Conservation (phyloP, 2,113 vertebrate species). For the Garra rufa region DNA sequence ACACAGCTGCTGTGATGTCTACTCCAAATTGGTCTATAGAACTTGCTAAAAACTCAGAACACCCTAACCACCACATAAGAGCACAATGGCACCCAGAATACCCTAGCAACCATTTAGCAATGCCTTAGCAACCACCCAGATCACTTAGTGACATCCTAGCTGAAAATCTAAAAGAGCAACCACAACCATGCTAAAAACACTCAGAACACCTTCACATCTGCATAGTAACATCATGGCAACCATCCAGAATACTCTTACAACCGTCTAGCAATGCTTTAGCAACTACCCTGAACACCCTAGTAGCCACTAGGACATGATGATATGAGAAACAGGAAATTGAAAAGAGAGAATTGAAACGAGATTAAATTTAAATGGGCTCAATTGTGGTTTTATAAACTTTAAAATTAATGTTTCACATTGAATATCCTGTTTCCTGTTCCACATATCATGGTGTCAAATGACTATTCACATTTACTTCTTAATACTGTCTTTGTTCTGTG, state of each 20-base stretch:
- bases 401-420: too few relatives aligned
- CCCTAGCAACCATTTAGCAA: neutral
- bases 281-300: neutral
- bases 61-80: neutral
- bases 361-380: too few relatives aligned
- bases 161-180: neutral
- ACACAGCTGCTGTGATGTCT: too few relatives aligned
- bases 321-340: neutral
- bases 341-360: neutral
- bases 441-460: neutral
- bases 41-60: neutral
- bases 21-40: too few relatives aligned
- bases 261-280: neutral
- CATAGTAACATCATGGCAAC: neutral
- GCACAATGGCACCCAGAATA: too few relatives aligned
- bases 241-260: neutral
- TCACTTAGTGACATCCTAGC: neutral
- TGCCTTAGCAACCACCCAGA: neutral
- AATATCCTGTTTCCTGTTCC: constrained; percentile 2
- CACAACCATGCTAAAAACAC: neutral
- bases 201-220: neutral
- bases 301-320: neutral
- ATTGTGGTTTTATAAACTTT: too few relatives aligned
- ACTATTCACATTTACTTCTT: neutral
- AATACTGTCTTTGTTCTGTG: neutral